phyloP scores from a whole-genome alignment of 2,113 vertebrate genomes.

The Microcebus ravelobensis region DNA sequence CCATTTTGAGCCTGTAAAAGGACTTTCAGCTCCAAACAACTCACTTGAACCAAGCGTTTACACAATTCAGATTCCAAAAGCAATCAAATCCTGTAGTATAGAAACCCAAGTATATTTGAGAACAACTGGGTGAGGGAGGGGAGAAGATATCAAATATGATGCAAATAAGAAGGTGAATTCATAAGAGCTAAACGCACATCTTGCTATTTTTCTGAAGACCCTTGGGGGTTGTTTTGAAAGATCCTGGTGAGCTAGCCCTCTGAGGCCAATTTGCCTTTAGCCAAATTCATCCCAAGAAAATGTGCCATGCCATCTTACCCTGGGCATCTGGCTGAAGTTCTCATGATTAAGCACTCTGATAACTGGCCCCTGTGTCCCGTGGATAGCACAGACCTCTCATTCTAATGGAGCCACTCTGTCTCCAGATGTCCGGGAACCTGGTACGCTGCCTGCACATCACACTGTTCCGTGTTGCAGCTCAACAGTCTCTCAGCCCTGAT shows the following conservation, averaged over 20 bases:
- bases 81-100: neutral
- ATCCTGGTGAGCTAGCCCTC: neutral
- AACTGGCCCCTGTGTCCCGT: neutral
- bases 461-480: neutral
- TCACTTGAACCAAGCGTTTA: neutral
- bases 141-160: neutral
- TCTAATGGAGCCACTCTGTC: too few relatives aligned
- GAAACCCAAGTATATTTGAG: neutral
- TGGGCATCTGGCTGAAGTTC: neutral
- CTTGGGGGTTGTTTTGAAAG: neutral
- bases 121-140: neutral
- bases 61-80: neutral
- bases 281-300: neutral
- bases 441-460: fast-evolving
- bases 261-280: neutral
- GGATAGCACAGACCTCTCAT: neutral
- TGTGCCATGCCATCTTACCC: fast-evolving
- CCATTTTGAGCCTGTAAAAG: neutral
- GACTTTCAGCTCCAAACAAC: neutral
- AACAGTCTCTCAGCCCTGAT: too few relatives aligned
- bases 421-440: neutral
- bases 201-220: neutral
- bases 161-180: neutral
- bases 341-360: neutral
- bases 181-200: neutral